Evolutionary conservation across 2,888 invertebrate species (phyloP), one percentile per base, ranked within the genome.

Genomic region (Ochropleura plecta): DNA sequence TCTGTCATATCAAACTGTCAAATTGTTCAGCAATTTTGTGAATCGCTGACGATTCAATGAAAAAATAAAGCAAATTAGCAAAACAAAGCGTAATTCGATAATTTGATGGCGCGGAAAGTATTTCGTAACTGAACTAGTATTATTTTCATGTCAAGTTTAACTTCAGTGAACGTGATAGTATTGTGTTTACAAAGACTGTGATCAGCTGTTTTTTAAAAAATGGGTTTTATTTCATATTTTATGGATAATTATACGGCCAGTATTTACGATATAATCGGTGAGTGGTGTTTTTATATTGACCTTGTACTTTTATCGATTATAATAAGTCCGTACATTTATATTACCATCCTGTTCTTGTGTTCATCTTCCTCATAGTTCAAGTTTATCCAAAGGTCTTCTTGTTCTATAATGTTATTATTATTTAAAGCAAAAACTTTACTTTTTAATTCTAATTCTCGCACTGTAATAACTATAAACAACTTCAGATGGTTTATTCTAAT

Each of bases 231-330:
- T 83, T 92, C 93, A 3, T 89, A 94, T 91, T 92, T 92, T 85
- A 88, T 93, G 88, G 94, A 94, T 84, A 95, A 95, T 85, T 96
- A 95, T 84, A 94, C 94, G 7, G 92, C 94, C 71, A 95, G 93
- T 82, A 73, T 96, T 59, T 95, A 96, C 85, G 93, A 95, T 88
- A 93, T 96, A 78, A 92, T 96, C 70, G 94, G 96, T 96, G 86
- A 96, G 96, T 94, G 53, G 66, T 70, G 73, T 76, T 84, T 76
- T 79, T 68, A 64, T 67, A 68, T 71, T 68, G 81, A 84, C 82
- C 78, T 83, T 85, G 79, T 65, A 68, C 57, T 81, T 30, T 82
- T 73, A 78, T 77, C 42, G 64, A 73, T 72, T 69, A 9, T 20
- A 71, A 3, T 57, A 67, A 5, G 40, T 65, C 48, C 14, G 10